These are phyloP conservation scores for Ardeotis arabs DNA, from an alignment of 2,113 vertebrate genomes.

Conservation along the genomic window DNA sequence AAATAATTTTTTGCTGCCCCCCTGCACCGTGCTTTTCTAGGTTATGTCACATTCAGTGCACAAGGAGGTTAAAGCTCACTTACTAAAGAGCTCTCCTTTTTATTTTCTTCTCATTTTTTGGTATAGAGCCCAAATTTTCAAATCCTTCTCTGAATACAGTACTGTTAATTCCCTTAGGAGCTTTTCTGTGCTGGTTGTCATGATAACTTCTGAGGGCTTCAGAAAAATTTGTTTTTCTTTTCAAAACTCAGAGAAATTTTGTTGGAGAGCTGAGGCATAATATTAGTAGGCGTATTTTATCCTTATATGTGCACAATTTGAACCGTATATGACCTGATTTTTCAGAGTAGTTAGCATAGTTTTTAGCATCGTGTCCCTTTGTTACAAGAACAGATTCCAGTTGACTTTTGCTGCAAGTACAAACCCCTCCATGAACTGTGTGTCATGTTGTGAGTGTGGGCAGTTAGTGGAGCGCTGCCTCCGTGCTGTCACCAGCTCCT, in stretches of 20 bases:
- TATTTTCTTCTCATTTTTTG: neutral
- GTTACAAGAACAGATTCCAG: neutral
- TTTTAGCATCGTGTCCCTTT: neutral
- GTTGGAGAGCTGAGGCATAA: neutral
- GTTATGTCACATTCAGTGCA: neutral
- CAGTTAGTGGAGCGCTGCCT: neutral
- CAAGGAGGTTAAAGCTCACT: neutral
- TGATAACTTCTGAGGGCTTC: neutral
- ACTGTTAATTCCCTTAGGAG: neutral
- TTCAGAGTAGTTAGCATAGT: neutral
- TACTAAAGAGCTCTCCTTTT: neutral
- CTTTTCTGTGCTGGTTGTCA: neutral
- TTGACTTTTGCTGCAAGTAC: neutral
- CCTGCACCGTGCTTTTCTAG: rapidly evolving
- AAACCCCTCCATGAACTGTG: too few relatives aligned
- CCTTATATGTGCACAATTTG: neutral
- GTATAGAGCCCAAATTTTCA: neutral
- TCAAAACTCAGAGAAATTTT: neutral
- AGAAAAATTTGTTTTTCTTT: neutral
- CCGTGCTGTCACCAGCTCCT: neutral
- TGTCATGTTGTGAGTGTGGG: rapidly evolving
- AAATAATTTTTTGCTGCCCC: neutral
- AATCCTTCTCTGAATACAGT: neutral
- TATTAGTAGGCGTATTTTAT: neutral
- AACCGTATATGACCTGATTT: neutral